These are phyloP conservation scores for Paralichthys olivaceus DNA, from an alignment of 2,113 vertebrate genomes.

Conservation along the genomic window DNA sequence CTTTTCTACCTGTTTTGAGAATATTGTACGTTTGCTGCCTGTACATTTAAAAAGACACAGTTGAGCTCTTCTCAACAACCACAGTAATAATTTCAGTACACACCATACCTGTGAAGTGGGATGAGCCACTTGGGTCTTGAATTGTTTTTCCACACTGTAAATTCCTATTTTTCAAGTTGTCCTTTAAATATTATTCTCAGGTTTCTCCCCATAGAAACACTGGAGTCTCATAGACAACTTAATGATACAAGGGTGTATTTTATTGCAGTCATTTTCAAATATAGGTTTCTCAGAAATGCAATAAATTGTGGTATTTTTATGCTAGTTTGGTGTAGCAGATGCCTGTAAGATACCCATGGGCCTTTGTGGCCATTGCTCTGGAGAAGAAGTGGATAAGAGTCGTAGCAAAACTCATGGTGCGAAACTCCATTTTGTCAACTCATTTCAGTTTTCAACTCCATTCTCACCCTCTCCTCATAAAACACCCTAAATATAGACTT, in stretches of 20 bases:
- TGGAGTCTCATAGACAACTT: background rate
- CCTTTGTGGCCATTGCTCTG: background rate
- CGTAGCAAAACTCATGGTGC: background rate
- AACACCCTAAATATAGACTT: constrained; percentile 3
- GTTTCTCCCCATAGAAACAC: background rate
- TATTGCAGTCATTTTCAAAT: background rate
- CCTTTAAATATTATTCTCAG: background rate
- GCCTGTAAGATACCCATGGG: background rate
- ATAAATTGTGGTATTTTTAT: background rate
- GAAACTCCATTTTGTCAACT: no score
- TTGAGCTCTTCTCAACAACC: constrained; percentile 1
- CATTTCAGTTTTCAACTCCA: constrained; percentile 10
- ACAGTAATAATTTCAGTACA: constrained; percentile 5
- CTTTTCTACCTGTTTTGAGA: background rate
- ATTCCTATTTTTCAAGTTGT: background rate
- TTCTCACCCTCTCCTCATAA: constrained; percentile 4
- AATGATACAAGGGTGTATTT: background rate
- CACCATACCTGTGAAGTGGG: background rate
- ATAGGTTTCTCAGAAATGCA: background rate
- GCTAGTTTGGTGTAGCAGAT: background rate
- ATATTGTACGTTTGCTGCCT: background rate
- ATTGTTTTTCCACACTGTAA: background rate
- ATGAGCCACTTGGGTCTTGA: background rate
- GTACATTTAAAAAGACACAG: background rate
- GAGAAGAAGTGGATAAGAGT: background rate